Base-by-base conservation (phyloP, 1,140 invertebrate species). In the Drosophila baimaii region DNA sequence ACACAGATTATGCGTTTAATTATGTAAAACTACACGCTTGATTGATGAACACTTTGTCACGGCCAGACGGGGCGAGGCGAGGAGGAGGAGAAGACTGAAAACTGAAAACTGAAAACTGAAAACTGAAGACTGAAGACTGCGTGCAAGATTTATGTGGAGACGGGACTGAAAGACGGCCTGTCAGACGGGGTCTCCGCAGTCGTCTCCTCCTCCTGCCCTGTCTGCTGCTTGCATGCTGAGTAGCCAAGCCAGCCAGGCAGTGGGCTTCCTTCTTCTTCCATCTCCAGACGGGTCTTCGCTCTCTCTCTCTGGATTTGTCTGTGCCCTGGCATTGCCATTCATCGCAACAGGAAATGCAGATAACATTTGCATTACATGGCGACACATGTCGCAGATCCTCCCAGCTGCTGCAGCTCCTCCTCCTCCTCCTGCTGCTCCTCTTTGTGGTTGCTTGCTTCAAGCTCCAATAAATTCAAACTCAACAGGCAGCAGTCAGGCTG, bases 311-410 rank as follows among this genome's bases (percentile, higher is more conserved):
- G 9, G 25, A 10, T 49, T 12, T n/a, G 37, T 51, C 70, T 62
- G 66, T 52, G 49, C 29, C 19, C 41, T 55, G 41, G 27, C 71
- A 27, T 27, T 79, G 82, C 65, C 82, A 81, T 86, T 72, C 69
- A 80, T 66, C 84, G 65, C 47, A 79, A 88, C 82, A 88, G 83
- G 84, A 88, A 88, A 88, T 63, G 79, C 57, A 83, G 84, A 88
- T 88, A 86, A 83, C 71, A 77, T 77, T 77, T 77, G 73, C 73
- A 77, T 77, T 77, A 77, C 74, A 77, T 69, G 74, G 74, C 75
- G 75, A 77, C 75, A 77, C 75, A 77, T 77, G 74, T 77, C 74
- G 74, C 75, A 23, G 64, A 70, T 69, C 55, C 17, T 43, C 35
- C 17, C 62, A 21, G 37, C 55, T 54, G 43, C 66, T 49, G 2